A percentile compares a stretch with the other conserved stretches of the same genome.
These are phyloP conservation scores for Enteromius mattozi DNA, from an alignment of 2,797 vertebrate genomes.

Conservation along the genomic window DNA sequence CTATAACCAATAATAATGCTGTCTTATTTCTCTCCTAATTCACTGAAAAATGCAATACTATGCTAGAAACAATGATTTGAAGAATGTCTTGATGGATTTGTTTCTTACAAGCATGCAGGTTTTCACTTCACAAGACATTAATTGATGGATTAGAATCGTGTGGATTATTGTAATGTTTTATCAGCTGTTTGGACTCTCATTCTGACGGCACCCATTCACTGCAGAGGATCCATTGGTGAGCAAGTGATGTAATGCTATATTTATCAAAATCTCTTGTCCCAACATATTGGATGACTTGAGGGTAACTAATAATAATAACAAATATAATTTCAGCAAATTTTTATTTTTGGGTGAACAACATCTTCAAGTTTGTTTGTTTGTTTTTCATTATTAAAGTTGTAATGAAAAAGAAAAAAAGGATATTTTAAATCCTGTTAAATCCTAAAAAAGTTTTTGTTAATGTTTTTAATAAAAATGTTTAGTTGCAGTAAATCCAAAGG, in stretches of 20 bases:
- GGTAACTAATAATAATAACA: not conserved
- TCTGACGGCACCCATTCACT: not conserved
- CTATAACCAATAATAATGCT: not conserved
- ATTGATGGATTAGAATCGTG: not conserved
- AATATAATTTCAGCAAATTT: not conserved
- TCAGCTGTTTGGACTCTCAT: not conserved
- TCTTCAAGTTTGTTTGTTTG: constrained; percentile 1
- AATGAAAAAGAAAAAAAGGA: not conserved
- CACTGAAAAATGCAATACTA: not conserved
- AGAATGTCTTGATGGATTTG: not conserved
- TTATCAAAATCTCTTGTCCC: not conserved
- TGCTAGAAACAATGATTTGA: not conserved
- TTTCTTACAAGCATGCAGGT: not conserved
- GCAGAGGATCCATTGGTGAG: not conserved
- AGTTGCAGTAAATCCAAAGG: not conserved
- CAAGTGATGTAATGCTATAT: not conserved
- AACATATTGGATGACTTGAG: not conserved
- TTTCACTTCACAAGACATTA: not conserved
- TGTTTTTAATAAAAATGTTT: not conserved
- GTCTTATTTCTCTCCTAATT: not conserved
- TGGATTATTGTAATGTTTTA: not conserved
- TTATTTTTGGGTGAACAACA: not conserved
- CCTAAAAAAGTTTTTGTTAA: not conserved
- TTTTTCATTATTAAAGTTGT: constrained; percentile 24
- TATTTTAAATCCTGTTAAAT: not conserved